Percentiles rank a stretch among this genome's conserved stretches.
Evolutionary conservation across 2,797 vertebrate species (phyloP).

Genomic region (Alosa sapidissima): DNA sequence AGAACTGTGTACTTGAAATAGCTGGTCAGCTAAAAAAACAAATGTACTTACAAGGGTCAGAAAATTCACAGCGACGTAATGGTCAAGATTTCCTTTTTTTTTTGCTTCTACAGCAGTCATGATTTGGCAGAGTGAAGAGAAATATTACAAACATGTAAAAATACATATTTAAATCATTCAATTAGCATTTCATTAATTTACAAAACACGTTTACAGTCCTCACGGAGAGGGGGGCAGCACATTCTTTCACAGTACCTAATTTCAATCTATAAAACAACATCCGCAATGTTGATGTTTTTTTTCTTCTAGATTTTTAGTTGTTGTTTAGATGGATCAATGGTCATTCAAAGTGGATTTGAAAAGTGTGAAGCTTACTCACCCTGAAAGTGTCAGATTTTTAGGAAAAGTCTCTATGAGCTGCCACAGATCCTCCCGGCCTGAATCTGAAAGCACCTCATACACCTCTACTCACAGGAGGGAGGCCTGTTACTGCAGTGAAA

Average conservation of each 20-base stretch:
- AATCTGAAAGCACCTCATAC: neutral
- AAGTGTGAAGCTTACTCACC: slow-evolving; percentile 1
- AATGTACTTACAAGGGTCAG: neutral
- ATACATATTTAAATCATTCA: slow-evolving; percentile 55
- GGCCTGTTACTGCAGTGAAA: neutral
- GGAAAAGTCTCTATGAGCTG: neutral
- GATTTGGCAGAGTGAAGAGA: slow-evolving; percentile 51
- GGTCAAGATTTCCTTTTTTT: neutral
- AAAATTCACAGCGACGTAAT: neutral
- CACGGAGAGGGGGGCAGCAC: neutral
- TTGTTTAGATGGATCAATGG: neutral
- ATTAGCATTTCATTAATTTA: slow-evolving; percentile 58
- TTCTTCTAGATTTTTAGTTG: neutral
- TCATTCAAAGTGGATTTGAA: neutral
- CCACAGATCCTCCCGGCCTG: neutral
- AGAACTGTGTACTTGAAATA: no score
- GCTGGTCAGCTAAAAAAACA: neutral
- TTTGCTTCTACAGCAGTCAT: neutral
- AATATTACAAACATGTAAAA: slow-evolving; percentile 69
- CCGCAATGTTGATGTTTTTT: neutral
- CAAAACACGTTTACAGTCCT: slow-evolving; percentile 50
- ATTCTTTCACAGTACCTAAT: slow-evolving; percentile 15
- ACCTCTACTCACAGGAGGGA: neutral
- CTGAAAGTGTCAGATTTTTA: neutral
- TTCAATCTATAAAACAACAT: neutral